Evolutionary conservation across 2,888 invertebrate genomes (phyloP).

Genomic region (Thymelicus sylvestris): DNA sequence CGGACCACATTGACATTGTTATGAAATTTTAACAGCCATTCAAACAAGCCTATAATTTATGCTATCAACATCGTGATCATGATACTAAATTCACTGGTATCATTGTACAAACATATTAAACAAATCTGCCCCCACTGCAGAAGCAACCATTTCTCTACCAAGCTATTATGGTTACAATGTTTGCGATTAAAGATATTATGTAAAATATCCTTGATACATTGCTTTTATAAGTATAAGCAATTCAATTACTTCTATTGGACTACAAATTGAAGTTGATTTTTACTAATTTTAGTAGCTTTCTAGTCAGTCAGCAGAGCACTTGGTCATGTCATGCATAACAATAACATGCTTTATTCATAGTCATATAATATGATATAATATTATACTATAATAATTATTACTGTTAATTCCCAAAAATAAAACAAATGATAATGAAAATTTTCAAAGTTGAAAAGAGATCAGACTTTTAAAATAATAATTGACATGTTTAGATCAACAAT

Average conservation of each 20-base stretch:
- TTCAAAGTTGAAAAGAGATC: neutral
- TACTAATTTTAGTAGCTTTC: neutral
- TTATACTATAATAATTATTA: neutral
- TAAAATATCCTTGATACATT: too few relatives aligned
- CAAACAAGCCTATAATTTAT: neutral
- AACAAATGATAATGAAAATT: neutral
- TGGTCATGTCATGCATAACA: neutral
- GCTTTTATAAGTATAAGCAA: too few relatives aligned
- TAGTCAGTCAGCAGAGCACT: neutral
- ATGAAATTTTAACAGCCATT: neutral
- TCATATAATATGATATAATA: neutral
- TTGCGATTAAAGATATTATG: neutral
- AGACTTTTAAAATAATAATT: neutral
- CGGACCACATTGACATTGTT: too few relatives aligned
- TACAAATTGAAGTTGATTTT: neutral
- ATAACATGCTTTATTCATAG: constrained; percentile 5
- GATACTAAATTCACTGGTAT: neutral
- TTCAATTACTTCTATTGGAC: too few relatives aligned
- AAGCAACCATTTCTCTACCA: neutral
- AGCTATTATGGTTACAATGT: neutral
- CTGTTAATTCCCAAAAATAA: neutral
- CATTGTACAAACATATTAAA: constrained; percentile 10
- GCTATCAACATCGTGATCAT: neutral
- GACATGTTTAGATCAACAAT: neutral
- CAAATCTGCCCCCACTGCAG: neutral